Evolutionary conservation across 2,888 invertebrate genomes (phyloP), one percentile per base, ranked within the genome.

Genomic region (Pandemis heparana): DNA sequence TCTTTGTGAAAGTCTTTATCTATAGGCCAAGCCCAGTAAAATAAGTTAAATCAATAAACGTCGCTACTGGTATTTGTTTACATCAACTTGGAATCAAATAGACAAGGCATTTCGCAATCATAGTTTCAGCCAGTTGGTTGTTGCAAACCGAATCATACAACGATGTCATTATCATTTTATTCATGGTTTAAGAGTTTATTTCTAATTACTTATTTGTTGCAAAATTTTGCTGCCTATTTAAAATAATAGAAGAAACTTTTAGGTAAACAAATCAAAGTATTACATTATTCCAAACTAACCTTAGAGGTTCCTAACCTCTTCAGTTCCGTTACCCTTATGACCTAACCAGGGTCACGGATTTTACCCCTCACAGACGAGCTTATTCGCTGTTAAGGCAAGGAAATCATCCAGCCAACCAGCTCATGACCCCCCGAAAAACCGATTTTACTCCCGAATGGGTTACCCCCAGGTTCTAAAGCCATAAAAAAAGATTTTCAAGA

Each of bases 141-240:
- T 62, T 62, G 32, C 32, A 71, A 71, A 61, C 62, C 61, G 61
- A 46, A 67, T 53, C 43, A n/a, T n/a, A 51, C 14, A 59, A 39
- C 63, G 16, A n/a, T 62, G 38, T 53, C 10, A 56, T 56, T 68
- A 72, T 46, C 18, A n/a, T 10, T 68, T 62, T 68, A 73, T 62
- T 39, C 69, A 73, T 64, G 68, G 68, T 67, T 48, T 60, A 46
- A 41, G 48, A 71, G 62, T 59, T 59, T 48, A 64, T 63, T 51
- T 61, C 43, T 59, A 60, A 39, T 41, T 38, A 59, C 23, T 38
- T 16, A 32, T 39, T 7, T 7, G 62, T 68, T 68, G 56, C 48
- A 16, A 69, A 64, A 72, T 61, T 14, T 39, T 41, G 4, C 5
- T 12, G 48, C 6, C 64, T 18, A 2, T 56, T 43, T 65, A 41